These are phyloP conservation scores for Bufotes viridis DNA, from an alignment of 2,797 vertebrate species.

Conservation along the genomic window DNA sequence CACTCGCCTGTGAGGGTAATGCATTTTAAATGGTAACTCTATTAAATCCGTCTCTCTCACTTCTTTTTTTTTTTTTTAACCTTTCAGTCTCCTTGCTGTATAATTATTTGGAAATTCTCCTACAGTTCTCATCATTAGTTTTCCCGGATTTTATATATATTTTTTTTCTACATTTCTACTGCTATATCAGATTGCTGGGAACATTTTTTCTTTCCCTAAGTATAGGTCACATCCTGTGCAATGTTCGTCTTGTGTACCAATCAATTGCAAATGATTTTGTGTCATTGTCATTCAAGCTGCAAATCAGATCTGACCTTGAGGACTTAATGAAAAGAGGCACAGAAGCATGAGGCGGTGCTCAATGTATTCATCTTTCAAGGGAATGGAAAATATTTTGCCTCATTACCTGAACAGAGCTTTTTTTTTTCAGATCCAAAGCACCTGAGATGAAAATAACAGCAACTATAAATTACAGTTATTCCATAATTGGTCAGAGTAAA, in stretches of 20 bases:
- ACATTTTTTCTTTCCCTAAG: background rate
- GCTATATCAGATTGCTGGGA: background rate
- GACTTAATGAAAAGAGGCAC: constrained; percentile 59
- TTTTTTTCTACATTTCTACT: constrained; percentile 1
- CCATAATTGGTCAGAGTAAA: background rate
- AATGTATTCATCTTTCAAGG: constrained; percentile 37
- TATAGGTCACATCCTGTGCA: constrained; percentile 9
- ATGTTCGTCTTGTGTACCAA: constrained; percentile 63
- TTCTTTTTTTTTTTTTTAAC: constrained; percentile 36
- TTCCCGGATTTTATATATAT: background rate
- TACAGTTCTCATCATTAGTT: constrained; percentile 7
- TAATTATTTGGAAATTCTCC: constrained; percentile 46
- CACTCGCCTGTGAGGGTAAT: constrained; percentile 54
- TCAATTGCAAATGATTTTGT: constrained; percentile 65
- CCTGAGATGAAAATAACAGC: constrained; percentile 34
- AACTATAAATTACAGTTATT: constrained; percentile 20
- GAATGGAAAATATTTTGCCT: constrained; percentile 11
- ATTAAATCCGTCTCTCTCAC: constrained; percentile 40
- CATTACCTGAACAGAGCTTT: background rate
- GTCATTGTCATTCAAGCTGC: constrained; percentile 63
- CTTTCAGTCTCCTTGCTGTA: constrained; percentile 32
- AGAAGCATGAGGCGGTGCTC: constrained; percentile 11
- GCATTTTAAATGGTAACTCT: constrained; percentile 62
- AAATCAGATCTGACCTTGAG: constrained; percentile 63
- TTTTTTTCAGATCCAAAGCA: constrained; percentile 27